A percentile compares a stretch with the other conserved stretches of the same genome.
phyloP scores from a whole-genome alignment of 1,140 invertebrate species.

The Drosophila navojoa region DNA sequence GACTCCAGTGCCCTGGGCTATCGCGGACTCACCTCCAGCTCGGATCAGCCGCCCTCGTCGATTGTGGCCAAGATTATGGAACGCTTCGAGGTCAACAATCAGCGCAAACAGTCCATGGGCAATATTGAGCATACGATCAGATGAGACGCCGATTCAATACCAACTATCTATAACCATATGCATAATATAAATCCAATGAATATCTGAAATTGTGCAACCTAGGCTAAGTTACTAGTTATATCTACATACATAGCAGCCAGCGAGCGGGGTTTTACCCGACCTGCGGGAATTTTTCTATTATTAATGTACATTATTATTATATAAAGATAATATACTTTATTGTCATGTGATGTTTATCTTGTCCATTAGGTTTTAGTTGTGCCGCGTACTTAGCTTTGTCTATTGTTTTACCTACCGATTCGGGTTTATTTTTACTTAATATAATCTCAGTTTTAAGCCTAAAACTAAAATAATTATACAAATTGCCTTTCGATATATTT shows the following conservation, averaged over 20 bases:
- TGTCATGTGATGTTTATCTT: slow-evolving; percentile 68
- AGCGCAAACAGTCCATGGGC: slow-evolving; percentile 78
- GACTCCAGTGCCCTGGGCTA: slow-evolving; percentile 88
- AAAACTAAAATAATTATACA: slow-evolving; percentile 17
- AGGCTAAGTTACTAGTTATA: slow-evolving; percentile 6
- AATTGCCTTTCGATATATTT: no score
- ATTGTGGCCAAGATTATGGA: slow-evolving; percentile 83
- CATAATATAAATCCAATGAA: background rate
- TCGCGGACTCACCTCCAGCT: slow-evolving; percentile 86
- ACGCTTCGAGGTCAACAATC: slow-evolving; percentile 82
- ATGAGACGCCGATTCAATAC: slow-evolving; percentile 11
- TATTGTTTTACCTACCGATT: slow-evolving; percentile 42
- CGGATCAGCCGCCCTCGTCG: slow-evolving; percentile 75
- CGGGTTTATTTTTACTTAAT: slow-evolving; percentile 20
- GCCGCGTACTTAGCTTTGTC: slow-evolving; percentile 72
- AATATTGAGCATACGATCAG: slow-evolving; percentile 69
- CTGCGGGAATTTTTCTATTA: background rate
- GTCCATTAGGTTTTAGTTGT: slow-evolving; percentile 69
- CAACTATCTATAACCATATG: background rate
- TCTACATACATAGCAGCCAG: slow-evolving; percentile 41
- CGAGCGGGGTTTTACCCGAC: slow-evolving; percentile 18
- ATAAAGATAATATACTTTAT: background rate
- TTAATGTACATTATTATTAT: slow-evolving; percentile 13
- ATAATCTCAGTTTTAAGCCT: slow-evolving; percentile 35
- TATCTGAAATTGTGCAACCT: background rate